Percentiles rank a stretch among this genome's conserved stretches.
Conservation (phyloP, 2,888 invertebrate genomes). For the Empis stercorea region DNA sequence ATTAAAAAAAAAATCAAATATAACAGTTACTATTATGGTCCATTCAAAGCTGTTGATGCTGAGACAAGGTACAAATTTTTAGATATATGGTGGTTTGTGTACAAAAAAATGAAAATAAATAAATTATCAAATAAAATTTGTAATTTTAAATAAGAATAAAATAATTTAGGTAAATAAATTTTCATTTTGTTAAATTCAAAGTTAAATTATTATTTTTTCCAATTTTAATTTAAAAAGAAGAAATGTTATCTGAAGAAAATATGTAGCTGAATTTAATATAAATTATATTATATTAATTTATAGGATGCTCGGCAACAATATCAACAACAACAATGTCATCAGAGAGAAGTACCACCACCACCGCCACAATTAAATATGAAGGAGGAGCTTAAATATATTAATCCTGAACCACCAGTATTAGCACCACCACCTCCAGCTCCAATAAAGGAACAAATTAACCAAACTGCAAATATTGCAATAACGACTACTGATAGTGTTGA, state of each 20-base stretch:
- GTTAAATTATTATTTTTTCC: not conserved
- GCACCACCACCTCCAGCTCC: not conserved
- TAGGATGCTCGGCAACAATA: not conserved
- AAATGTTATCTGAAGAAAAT: too few relatives aligned
- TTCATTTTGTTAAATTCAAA: not conserved
- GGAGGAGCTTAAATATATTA: not conserved
- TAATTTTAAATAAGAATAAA: not conserved
- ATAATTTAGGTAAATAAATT: not conserved
- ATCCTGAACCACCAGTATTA: not conserved
- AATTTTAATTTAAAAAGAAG: not conserved
- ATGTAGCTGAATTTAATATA: too few relatives aligned
- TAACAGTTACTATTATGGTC: not conserved
- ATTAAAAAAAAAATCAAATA: not conserved
- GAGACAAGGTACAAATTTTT: not conserved
- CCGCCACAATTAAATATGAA: not conserved
- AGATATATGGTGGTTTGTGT: not conserved
- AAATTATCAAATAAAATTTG: not conserved
- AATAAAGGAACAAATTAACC: too few relatives aligned
- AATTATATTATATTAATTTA: not conserved
- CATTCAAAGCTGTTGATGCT: not conserved
- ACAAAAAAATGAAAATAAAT: not conserved
- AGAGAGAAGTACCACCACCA: not conserved
- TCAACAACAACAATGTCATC: conserved; percentile 5
- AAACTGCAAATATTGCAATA: not conserved
- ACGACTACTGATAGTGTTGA: not conserved